Evolutionary conservation across 2,113 vertebrate genomes (phyloP).

Genomic region (Strigops habroptila): DNA sequence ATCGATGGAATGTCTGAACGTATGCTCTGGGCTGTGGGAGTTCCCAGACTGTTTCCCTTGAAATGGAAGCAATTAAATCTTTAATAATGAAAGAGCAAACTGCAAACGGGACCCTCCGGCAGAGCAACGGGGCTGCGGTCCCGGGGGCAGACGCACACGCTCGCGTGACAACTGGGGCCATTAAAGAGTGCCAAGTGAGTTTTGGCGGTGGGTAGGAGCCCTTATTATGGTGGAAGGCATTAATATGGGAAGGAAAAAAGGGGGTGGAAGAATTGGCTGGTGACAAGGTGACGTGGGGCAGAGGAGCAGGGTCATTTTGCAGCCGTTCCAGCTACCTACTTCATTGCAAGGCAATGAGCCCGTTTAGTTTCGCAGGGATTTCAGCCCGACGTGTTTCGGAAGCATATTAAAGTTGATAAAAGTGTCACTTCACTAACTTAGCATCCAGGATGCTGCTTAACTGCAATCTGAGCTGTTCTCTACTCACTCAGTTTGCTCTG

Average conservation of each 20-base stretch:
- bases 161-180: constrained; percentile 45
- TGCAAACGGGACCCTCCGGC: constrained; percentile 52
- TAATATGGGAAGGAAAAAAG: not conserved
- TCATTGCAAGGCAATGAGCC: not conserved
- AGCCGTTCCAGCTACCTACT: not conserved
- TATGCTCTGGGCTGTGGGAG: not conserved
- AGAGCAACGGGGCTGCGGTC: not conserved
- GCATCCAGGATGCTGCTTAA: not conserved
- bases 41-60: not conserved
- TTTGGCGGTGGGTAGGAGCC: constrained; percentile 16
- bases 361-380: not conserved
- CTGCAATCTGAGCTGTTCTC: not conserved
- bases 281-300: constrained; percentile 14
- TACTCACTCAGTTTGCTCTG: not conserved
- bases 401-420: not conserved
- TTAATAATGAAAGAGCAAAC: constrained; percentile 46
- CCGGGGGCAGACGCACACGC: constrained; percentile 18
- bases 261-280: not conserved
- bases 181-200: constrained; percentile 54
- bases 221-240: constrained; percentile 28
- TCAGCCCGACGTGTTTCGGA: not conserved
- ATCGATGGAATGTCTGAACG: not conserved
- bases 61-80: constrained; percentile 39
- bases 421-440: not conserved
- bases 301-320: not conserved